Base-by-base conservation (phyloP, 1,140 invertebrate species). In the Neodiprion fabricii region DNA sequence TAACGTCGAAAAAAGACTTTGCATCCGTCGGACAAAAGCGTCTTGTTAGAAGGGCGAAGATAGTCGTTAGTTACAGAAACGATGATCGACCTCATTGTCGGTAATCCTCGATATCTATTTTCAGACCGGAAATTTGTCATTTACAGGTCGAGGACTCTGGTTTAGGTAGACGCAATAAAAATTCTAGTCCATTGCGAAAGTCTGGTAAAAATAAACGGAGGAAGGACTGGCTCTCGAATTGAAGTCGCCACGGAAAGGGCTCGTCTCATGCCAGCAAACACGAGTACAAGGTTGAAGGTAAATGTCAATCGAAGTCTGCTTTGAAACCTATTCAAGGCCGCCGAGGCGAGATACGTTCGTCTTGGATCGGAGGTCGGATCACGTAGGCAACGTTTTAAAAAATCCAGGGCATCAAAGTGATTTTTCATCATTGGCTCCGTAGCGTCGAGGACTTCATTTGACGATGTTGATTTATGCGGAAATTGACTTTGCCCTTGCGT, bases 251-350 rank as follows among this genome's bases (percentile, higher is more conserved):
- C 11, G 53, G n/a, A 61, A 61, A 61, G 53, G 53, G 53, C 53
- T 61, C 53, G 11, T 12, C n/a, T 12, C 53, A 61, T 40, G 9
- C n/a, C 3, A 61, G n/a, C 11, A 61, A 61, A 61, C 53, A 61
- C 53, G 53, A 5, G 53, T 12, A 12, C 53, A 61, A 61, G 53
- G 53, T 17, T 61, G 11, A 17, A 17, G n/a, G 53, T 61, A 61
- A 61, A 61, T 61, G 53, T 61, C 53, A 61, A 17, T 61, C 53
- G 53, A 3, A 17, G 53, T 17, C 11, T 61, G 11, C 11, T 61
- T 61, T 17, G 53, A 61, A 61, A 61, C 53, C 53, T 61, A 61
- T 61, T 61, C 53, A 17, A 61, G 53, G 53, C 53, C 53, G 53
- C 8, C 5, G 28, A 40, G 5, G 28, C 28, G 28, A 40, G 28